phyloP scores from a whole-genome alignment of 2,888 invertebrate species.

The Merodon equestris region DNA sequence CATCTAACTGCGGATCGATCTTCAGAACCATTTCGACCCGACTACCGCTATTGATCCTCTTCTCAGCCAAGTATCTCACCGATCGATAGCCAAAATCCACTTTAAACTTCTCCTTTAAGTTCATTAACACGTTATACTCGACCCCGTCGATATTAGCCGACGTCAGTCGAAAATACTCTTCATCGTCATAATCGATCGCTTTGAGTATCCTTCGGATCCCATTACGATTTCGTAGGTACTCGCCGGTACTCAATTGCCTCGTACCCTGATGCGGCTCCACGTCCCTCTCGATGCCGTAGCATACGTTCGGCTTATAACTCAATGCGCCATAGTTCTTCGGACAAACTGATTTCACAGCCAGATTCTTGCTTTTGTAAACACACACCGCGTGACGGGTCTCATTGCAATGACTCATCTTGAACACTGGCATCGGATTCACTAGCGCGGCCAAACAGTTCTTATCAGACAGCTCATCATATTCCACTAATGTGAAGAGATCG shows the following conservation, averaged over 20 bases:
- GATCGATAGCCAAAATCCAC: conserved; percentile 38
- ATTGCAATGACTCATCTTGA: conserved; percentile 71
- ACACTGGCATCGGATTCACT: conserved; percentile 28
- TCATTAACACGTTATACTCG: conserved; percentile 70
- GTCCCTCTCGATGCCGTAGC: conserved; percentile 73
- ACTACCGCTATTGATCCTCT: conserved; percentile 35
- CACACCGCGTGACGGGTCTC: conserved; percentile 72
- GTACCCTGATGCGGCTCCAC: conserved; percentile 63
- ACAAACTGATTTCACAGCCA: conserved; percentile 71
- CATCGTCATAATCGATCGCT: conserved; percentile 53
- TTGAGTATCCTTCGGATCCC: conserved; percentile 66
- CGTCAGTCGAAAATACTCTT: conserved; percentile 68
- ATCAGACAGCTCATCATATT: conserved; percentile 68
- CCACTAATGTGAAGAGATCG: conserved; percentile 69
- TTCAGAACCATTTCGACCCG: conserved; percentile 71
- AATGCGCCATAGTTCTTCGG: conserved; percentile 71
- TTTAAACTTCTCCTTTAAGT: conserved; percentile 65
- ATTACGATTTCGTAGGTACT: conserved; percentile 71
- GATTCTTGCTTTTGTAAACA: conserved; percentile 68
- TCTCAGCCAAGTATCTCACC: conserved; percentile 69
- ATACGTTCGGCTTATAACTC: conserved; percentile 72
- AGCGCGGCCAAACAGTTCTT: conserved; percentile 71
- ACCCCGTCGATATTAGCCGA: conserved; percentile 42
- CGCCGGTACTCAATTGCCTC: conserved; percentile 58
- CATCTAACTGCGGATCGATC: conserved; percentile 61